Base-by-base conservation (phyloP, 2,797 vertebrate species). In the Antennarius maculatus region DNA sequence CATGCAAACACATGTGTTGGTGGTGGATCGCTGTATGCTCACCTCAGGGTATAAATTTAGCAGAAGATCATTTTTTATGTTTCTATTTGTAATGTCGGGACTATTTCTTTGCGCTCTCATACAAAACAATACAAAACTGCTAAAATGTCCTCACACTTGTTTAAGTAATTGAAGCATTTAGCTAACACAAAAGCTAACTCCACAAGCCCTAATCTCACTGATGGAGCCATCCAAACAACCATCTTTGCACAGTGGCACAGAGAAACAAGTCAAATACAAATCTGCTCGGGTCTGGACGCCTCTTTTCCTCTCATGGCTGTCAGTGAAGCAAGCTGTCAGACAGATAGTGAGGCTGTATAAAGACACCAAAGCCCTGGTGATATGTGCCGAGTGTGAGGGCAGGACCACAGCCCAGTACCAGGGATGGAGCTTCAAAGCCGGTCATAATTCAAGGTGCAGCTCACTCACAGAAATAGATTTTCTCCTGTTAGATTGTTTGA, bases 341-440 rank as follows among this genome's bases (percentile, higher is more conserved):
- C n/a, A 86, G 90, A 91, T 85, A 88, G 16, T 0, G 9, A 69
- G 12, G 76, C 84, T 82, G 68, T 64, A 82, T 88, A 89, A 79
- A 88, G 82, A 78, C 77, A 57, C 41, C 60, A 6, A 42, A 75
- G 58, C 59, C 31, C 8, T 17, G 8, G 34, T 49, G 81, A 87
- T 85, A 77, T 57, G 68, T 48, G 27, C 8, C 34, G 51, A 76
- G 49, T 48, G 54, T 41, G 46, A 41, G 27, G 17, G 49, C 62
- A 43, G 27, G 41, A 7, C 43, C 47, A 56, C 12, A 31, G 10
- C 52, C 11, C 8, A 70, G 61, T 13, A 37, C 53, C 29, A 55
- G 18, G 5, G 29, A 52, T 43, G 5, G 10, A 17, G 12, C 41
- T 58, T 61, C 47, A n/a, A 58, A 71, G 7, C 18, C 7, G 0